These are phyloP conservation scores for Plectrocnemia conspersa DNA, from an alignment of 1,140 invertebrate species.

Conservation along the genomic window DNA sequence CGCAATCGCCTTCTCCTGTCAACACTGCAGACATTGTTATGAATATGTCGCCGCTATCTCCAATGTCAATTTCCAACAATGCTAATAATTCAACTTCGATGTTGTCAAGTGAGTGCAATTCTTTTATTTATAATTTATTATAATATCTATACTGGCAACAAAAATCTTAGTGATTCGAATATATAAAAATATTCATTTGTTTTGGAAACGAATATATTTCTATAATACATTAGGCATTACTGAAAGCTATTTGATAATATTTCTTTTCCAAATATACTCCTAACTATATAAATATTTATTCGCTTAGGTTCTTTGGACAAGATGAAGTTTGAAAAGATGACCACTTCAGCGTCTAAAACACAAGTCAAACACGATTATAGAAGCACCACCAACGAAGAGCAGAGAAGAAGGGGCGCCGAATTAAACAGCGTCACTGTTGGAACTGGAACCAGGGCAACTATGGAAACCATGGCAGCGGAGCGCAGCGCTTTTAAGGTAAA, in stretches of 20 bases:
- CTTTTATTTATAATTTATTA: not conserved
- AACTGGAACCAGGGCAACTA: conserved; percentile 56
- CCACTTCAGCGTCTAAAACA: conserved; percentile 72
- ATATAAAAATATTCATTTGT: no score
- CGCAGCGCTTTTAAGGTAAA: conserved; percentile 37
- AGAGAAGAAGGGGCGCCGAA: conserved; percentile 70
- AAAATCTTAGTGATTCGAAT: no score
- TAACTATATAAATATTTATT: conserved; percentile 7
- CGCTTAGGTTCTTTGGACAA: conserved; percentile 57
- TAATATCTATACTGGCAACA: no score
- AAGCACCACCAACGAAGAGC: conserved; percentile 72
- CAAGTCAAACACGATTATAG: conserved; percentile 79
- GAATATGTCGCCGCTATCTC: conserved; percentile 39
- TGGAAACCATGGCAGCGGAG: conserved; percentile 52
- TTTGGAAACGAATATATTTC: no score
- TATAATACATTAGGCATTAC: no score
- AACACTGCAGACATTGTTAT: conserved; percentile 47
- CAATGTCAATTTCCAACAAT: conserved; percentile 40
- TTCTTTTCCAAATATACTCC: not conserved
- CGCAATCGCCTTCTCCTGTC: conserved; percentile 59
- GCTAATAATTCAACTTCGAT: conserved; percentile 29
- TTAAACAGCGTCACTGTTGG: conserved; percentile 77
- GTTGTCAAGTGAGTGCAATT: conserved; percentile 36
- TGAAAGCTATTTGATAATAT: no score
- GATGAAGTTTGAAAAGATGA: conserved; percentile 72